phyloP scores from a whole-genome alignment of 2,797 vertebrate genomes.

The Falco rusticolus region DNA sequence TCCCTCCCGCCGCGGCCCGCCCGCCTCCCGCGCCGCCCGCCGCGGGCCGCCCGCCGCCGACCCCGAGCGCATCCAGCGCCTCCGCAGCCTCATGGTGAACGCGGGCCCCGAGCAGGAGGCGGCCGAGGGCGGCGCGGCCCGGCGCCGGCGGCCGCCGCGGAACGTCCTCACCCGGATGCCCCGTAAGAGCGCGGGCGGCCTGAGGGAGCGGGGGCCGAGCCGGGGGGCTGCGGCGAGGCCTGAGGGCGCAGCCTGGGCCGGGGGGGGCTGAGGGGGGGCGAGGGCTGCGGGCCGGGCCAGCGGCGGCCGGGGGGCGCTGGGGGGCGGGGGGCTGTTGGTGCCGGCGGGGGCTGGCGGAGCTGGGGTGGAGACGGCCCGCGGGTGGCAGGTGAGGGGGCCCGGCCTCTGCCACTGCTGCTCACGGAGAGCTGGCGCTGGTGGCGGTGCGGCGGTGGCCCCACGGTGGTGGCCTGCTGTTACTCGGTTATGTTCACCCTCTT shows the following conservation, averaged over 20 bases:
- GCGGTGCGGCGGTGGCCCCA: no score
- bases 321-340: no score
- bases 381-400: no score
- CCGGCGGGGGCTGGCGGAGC: no score
- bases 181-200: slow-evolving; percentile 78
- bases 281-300: no score
- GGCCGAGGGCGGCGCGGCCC: slow-evolving; percentile 32
- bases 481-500: not conserved
- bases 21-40: slow-evolving; percentile 72
- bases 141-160: slow-evolving; percentile 76
- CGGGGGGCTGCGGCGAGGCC: not conserved
- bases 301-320: no score
- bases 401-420: not conserved
- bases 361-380: no score
- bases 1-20: not conserved
- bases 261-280: no score
- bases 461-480: accelerated
- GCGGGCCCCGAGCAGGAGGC: slow-evolving; percentile 83
- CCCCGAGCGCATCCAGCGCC: slow-evolving; percentile 84
- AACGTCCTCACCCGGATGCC: slow-evolving; percentile 95
- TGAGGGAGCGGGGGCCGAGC: no score
- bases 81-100: slow-evolving; percentile 84
- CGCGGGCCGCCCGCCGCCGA: slow-evolving; percentile 75
- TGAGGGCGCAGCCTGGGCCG: not conserved
- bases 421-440: accelerated